Base-by-base conservation (phyloP, 2,797 vertebrate species). In the Chelidonichthys spinosus region DNA sequence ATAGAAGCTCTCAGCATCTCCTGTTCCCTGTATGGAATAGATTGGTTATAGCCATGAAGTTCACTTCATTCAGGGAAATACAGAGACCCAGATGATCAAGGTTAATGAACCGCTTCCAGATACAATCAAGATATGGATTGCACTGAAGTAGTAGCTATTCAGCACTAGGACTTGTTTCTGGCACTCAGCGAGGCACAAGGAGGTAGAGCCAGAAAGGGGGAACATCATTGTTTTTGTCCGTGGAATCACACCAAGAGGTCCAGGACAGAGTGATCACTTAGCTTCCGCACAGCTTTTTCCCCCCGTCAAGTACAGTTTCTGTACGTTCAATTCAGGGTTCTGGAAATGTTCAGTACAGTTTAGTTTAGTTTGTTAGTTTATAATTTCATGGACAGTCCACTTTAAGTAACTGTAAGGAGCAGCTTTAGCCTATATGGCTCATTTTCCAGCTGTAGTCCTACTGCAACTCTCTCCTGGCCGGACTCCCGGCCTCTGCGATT, bases 71-170 rank as follows among this genome's bases (percentile, higher is more conserved):
- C n/a, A 62, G 47, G 58, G 14, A 54, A 54, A 54, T 5, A 25
- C 2, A 63, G 32, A 64, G 39, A 49, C 14, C 25, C 25, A 63
- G 39, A 66, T 56, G 40, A 52, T 40, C 17, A 3, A 63, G 47
- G 63, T 37, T 37, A 56, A 70, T 71, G 39, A 54, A 71, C 32
- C 15, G 36, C 35, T 74, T 78, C 75, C 52, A 68, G 44, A 81
- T 39, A 50, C 42, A 70, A 76, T 69, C 53, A 37, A 36, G 56
- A 55, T 63, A 63, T 64, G 46, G 66, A 76, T 58, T 55, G 52
- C 11, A 67, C 50, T 25, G 36, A 55, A 59, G 59, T n/a, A 59
- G 18, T 32, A 42, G 37, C 18, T 54, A 54, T 11, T 76, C 42
- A 33, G 14, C 58, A 69, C 44, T 42, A 25, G 37, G 54, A 2